Evolutionary conservation across 2,113 vertebrate species (phyloP).

Genomic region (Carassius auratus): DNA sequence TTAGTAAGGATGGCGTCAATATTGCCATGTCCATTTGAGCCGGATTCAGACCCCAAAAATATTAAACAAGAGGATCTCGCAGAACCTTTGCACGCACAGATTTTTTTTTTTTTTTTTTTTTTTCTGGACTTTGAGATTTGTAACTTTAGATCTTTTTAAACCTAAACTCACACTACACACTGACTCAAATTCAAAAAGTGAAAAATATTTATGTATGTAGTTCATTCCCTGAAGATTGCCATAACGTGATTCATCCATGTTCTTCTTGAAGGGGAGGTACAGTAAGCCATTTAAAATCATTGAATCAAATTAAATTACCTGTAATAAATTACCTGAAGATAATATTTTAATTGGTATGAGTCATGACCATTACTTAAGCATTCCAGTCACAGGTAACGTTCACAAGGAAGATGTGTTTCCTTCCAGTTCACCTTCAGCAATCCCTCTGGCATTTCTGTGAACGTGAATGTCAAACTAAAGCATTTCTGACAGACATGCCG

Average conservation of each 20-base stretch:
- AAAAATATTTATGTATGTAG: not conserved
- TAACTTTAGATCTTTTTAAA: too few relatives aligned
- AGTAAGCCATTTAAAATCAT: not conserved
- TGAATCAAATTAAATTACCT: not conserved
- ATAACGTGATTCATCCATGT: not conserved
- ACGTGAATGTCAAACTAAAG: not conserved
- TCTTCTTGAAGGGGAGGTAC: not conserved
- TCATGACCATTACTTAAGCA: not conserved
- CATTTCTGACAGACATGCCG: not conserved
- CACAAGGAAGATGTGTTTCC: not conserved
- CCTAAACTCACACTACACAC: too few relatives aligned
- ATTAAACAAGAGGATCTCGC: too few relatives aligned
- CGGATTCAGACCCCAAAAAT: too few relatives aligned
- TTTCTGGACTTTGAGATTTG: too few relatives aligned
- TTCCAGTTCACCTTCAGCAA: not conserved
- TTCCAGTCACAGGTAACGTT: not conserved
- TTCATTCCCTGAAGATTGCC: not conserved
- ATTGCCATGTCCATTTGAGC: too few relatives aligned
- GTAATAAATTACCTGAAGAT: not conserved
- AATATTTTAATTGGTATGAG: not conserved
- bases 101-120: too few relatives aligned
- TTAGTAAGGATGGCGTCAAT: too few relatives aligned
- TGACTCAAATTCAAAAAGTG: too few relatives aligned
- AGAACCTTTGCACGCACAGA: too few relatives aligned
- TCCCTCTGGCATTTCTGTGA: not conserved